A percentile compares a stretch with the other conserved stretches of the same genome.
These are phyloP conservation scores for Trichechus manatus DNA, from an alignment of 2,113 vertebrate species.

Conservation along the genomic window DNA sequence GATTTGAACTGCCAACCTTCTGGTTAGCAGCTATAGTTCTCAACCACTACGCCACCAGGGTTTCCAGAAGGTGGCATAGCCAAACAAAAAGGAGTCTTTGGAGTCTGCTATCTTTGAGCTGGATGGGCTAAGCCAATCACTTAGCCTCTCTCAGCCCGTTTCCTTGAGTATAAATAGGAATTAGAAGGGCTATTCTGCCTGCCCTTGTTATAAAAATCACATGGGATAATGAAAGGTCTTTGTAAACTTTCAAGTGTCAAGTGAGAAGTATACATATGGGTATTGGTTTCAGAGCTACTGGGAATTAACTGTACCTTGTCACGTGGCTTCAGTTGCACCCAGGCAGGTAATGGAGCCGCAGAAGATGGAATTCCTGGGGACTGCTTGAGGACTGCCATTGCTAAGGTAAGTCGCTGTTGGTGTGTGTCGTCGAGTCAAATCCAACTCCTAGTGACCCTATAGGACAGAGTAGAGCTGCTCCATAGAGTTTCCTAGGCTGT, in stretches of 20 bases:
- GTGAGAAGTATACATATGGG: not conserved
- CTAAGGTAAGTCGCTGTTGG: not conserved
- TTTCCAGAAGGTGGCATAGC: not conserved
- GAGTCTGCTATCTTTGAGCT: not conserved
- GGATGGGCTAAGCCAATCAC: not conserved
- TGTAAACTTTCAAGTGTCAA: not conserved
- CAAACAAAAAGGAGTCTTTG: not conserved
- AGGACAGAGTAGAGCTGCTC: too few relatives aligned
- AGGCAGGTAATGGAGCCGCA: accelerated
- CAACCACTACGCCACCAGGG: too few relatives aligned
- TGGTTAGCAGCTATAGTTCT: too few relatives aligned
- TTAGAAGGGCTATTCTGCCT: not conserved
- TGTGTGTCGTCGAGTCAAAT: too few relatives aligned
- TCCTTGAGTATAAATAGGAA: not conserved
- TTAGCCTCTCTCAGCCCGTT: not conserved
- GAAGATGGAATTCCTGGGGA: too few relatives aligned
- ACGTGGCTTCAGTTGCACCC: accelerated
- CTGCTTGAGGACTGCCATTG: too few relatives aligned
- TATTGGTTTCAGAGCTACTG: not conserved
- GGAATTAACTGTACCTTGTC: not conserved
- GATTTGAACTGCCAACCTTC: too few relatives aligned
- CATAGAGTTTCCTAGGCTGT: too few relatives aligned
- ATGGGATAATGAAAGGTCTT: not conserved
- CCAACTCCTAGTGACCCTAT: too few relatives aligned
- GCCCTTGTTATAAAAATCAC: not conserved